Base-by-base conservation (phyloP, 2,888 invertebrate species). In the Lithophane leautieri region DNA sequence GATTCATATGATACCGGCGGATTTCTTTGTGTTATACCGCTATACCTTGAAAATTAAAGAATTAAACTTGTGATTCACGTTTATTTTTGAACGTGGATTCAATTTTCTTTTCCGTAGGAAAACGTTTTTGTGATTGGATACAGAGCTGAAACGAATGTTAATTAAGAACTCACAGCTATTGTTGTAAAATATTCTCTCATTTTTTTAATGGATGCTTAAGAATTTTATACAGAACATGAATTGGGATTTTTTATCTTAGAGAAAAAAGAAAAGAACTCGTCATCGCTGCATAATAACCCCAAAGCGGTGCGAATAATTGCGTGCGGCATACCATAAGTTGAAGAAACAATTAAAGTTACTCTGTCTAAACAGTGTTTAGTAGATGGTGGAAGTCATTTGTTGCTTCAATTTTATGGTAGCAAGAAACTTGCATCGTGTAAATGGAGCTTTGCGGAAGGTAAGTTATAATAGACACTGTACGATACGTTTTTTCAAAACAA, bases 1-100 rank as follows among this genome's bases (percentile, higher is more conserved):
- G 78, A 86, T 76, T 68, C 52, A 66, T 67, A 69, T 63, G 67
- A 75, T 78, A 61, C 66, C 68, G 40, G 25, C 22, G 44, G 54
- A 74, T 73, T 74, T 65, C 68, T 78, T 75, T 54, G 47, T 47
- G 69, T 66, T 61, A 66, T 34, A 66, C 47, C 19, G 50, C 22
- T 71, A 9, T 68, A 60, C n/a, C 70, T 72, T 40, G 44, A 54
- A 25, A 70, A 65, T 76, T 6, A 28, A 78, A 65, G 28, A 69
- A 60, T 54, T 3, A 54, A 79, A 67, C 65, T 54, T 73, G 66
- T 34, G 62, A 61, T 66, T 63, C 56, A 67, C n/a, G 60, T 81
- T 81, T 78, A 65, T 56, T 68, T 79, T 44, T 71, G 12, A 69
- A 61, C 47, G 28, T 54, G 47, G 14, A 70, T 71, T 68, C 47